Base-by-base conservation (phyloP, 2,797 vertebrate genomes). In the Phoxinus dragarum region DNA sequence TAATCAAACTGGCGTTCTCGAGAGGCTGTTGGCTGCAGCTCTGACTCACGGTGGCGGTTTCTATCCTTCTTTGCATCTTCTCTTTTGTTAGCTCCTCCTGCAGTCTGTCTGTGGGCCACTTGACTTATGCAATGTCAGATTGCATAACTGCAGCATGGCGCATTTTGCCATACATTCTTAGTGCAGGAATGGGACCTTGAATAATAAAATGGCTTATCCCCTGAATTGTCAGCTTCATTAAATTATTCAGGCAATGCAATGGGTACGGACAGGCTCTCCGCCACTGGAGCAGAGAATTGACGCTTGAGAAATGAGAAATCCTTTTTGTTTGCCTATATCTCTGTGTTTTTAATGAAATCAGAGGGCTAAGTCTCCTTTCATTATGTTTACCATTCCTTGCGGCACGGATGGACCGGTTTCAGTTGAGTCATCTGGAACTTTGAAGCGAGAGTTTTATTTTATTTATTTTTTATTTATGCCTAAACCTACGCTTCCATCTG, bases 241-340 rank as follows among this genome's bases (percentile, higher is more conserved):
- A 94, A 93, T 94, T 89, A 94, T 94, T 93, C 88, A 93, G 87
- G 86, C n/a, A 71, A 59, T 59, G 89, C 68, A 90, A 92, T 88
- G 90, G 90, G 93, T 89, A 90, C 88, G 91, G 81, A 88, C 87
- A 87, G 89, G 90, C 89, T 92, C 82, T 91, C 79, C 78, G 56
- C 88, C 81, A 84, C 64, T 82, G 85, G 85, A 90, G 89, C 88
- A 84, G 85, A 90, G 81, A 91, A 89, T 87, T 90, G 86, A 86
- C 77, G 86, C 79, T 91, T 88, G 87, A 90, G 79, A 92, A 90
- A 89, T 76, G 38, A 89, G 87, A 92, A 87, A 91, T 90, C 89
- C 71, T 77, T 82, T 89, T 42, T 88, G 84, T 90, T 88, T 83
- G 21, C 56, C n/a, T 42, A 7, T 84, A 88, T 91, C 85, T 11